phyloP scores from a whole-genome alignment of 2,113 vertebrate genomes.

The Maccullochella peelii region DNA sequence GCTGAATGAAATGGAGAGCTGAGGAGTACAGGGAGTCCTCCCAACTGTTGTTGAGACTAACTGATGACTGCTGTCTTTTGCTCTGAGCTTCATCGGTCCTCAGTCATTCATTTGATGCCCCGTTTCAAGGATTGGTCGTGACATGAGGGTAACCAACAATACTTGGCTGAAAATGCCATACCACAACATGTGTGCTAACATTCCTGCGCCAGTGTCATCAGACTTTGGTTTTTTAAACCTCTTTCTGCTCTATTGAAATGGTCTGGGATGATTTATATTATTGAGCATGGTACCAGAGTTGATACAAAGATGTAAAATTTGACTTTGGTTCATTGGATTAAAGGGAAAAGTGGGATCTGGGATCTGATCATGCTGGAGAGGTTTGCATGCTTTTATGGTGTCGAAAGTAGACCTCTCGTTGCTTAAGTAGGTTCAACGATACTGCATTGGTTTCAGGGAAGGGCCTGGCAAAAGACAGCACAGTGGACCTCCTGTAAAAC shows the following conservation, averaged over 20 bases:
- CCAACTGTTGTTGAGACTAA: neutral
- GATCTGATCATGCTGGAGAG: neutral
- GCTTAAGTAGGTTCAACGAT: neutral
- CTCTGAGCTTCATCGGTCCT: constrained; percentile 11
- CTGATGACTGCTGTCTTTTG: constrained; percentile 13
- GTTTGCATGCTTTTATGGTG: neutral
- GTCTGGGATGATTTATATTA: neutral
- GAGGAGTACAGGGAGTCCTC: neutral
- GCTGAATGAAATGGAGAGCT: neutral
- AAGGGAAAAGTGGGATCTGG: neutral
- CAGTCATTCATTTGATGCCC: neutral
- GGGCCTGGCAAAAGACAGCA: neutral
- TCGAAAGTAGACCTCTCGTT: neutral
- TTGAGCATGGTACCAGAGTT: neutral
- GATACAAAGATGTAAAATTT: constrained; percentile 2
- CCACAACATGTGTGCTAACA: constrained; percentile 20
- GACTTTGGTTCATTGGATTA: neutral
- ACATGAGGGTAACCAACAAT: constrained; percentile 25
- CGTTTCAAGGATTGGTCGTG: constrained; percentile 36
- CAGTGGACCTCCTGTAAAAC: neutral
- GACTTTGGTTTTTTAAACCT: constrained; percentile 6
- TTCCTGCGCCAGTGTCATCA: constrained; percentile 5
- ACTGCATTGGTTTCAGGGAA: neutral
- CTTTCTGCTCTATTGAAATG: neutral
- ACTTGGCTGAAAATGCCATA: constrained; percentile 14